These are phyloP conservation scores for Agrochola circellaris DNA, from an alignment of 2,888 invertebrate genomes.

Conservation along the genomic window DNA sequence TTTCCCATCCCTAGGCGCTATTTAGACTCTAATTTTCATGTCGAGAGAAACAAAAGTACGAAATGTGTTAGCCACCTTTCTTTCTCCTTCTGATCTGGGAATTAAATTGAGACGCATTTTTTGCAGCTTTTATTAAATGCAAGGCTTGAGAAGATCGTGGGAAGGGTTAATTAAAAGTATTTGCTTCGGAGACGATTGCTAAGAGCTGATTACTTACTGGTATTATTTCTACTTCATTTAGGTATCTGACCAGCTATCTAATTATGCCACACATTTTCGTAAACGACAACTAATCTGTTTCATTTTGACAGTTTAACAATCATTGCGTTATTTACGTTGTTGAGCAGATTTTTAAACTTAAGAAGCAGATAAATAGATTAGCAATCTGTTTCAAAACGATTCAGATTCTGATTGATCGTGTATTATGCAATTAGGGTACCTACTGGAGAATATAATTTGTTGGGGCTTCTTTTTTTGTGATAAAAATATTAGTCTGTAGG, in stretches of 20 bases:
- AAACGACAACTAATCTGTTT: no score
- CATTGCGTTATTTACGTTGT: no score
- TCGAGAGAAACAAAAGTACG: conserved; percentile 59
- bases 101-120: conserved; percentile 42
- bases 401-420: no score
- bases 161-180: conserved; percentile 42
- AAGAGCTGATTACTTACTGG: conserved; percentile 12
- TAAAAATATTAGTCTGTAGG: no score
- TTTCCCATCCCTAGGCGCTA: conserved; percentile 67
- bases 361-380: no score
- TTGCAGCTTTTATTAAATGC: conserved; percentile 18
- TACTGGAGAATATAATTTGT: not conserved
- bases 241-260: not conserved
- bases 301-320: no score
- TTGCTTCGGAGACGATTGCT: conserved; percentile 8
- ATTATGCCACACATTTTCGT: no score
- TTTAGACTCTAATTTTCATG: conserved; percentile 65
- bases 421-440: no score
- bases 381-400: no score
- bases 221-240: conserved; percentile 25
- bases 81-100: conserved; percentile 42
- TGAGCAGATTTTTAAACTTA: no score
- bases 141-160: conserved; percentile 18
- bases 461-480: not conserved
- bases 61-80: conserved; percentile 37